These are phyloP conservation scores for Bellardia pandia DNA, from an alignment of 2,888 invertebrate species.

Conservation along the genomic window DNA sequence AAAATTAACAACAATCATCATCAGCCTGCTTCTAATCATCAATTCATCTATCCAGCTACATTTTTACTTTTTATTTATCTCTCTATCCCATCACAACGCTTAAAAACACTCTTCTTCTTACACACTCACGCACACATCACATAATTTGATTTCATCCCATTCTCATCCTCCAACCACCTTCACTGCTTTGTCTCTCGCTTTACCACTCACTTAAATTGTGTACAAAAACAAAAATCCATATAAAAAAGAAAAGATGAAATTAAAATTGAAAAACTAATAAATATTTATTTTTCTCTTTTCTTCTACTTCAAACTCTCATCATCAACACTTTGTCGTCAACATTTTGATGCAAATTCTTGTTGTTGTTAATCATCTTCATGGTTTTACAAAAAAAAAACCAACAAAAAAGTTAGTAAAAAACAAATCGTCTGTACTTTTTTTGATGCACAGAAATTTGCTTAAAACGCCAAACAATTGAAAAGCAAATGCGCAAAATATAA, in stretches of 20 bases:
- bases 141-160: constrained; percentile 37
- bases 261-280: constrained; percentile 67
- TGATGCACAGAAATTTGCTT: constrained; percentile 51
- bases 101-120: constrained; percentile 11
- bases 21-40: constrained; percentile 30
- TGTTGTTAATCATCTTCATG: constrained; percentile 44
- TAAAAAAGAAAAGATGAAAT: constrained; percentile 53
- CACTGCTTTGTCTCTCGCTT: constrained; percentile 31
- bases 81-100: constrained; percentile 53
- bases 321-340: constrained; percentile 27
- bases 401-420: constrained; percentile 20
- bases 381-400: not conserved
- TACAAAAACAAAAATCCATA: constrained; percentile 6
- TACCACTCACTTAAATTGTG: constrained; percentile 14
- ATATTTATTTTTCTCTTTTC: constrained; percentile 49
- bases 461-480: constrained; percentile 63
- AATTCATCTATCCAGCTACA: not conserved
- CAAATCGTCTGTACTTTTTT: constrained; percentile 51
- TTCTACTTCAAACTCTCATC: constrained; percentile 23
- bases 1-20: constrained; percentile 25
- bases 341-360: constrained; percentile 41
- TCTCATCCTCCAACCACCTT: constrained; percentile 48
- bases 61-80: constrained; percentile 42
- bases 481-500: constrained; percentile 65
- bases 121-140: not conserved